Evolutionary conservation across 2,797 vertebrate species (phyloP).

Genomic region (Lophotriccus pileatus): DNA sequence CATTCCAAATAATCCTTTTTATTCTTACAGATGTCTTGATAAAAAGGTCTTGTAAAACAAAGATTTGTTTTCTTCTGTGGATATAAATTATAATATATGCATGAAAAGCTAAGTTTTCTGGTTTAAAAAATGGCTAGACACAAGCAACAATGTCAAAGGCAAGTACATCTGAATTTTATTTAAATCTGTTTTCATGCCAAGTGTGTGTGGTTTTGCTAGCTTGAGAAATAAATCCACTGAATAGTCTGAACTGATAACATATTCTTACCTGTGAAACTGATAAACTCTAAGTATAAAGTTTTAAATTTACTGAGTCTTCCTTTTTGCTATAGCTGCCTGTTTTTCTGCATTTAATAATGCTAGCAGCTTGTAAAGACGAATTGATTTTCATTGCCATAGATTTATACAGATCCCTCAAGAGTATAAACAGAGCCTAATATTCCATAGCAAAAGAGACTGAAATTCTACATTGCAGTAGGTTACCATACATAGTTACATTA

Average conservation of each 20-base stretch:
- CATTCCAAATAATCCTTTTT: background rate
- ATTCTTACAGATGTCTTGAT: background rate
- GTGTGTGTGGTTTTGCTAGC: conserved; percentile 2
- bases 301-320: background rate
- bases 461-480: background rate
- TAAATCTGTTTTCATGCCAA: background rate
- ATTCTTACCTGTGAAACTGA: background rate
- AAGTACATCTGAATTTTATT: background rate
- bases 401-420: background rate
- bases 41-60: background rate
- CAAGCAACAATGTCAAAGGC: background rate
- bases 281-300: background rate
- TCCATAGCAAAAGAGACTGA: background rate
- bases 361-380: background rate
- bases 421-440: background rate
- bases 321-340: background rate
- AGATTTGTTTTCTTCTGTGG: background rate
- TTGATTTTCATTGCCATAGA: background rate
- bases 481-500: background rate
- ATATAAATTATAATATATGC: background rate
- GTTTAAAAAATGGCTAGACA: background rate
- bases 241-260: background rate
- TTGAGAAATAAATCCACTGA: conserved; percentile 9
- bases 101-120: background rate
- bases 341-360: background rate